Base-by-base conservation (phyloP, 2,888 invertebrate species). In the Balanococcus diminutus region DNA sequence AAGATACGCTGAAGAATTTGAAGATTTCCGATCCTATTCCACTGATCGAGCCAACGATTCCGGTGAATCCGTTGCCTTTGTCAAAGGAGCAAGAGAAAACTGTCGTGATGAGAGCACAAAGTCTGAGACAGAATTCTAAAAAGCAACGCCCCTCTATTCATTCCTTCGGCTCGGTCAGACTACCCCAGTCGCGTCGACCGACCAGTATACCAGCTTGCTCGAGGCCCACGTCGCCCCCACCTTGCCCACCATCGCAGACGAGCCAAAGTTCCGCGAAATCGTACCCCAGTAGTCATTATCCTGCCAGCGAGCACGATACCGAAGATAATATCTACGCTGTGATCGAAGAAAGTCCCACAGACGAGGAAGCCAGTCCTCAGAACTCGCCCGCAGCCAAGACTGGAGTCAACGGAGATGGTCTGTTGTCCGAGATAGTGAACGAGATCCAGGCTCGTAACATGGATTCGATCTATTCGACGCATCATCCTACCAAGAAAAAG, bases 361-460 rank as follows among this genome's bases (percentile, higher is more conserved):
- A 88, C 87, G 79, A 88, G 88, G 16, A 90, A 90, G 0, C 90
- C 90, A 0, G 91, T 91, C 0, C 89, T 89, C 0, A 86, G 6
- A 86, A 75, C 42, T 92, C 91, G 0, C 90, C 90, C 0, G 8
- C 56, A 11, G 56, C 67, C 28, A 28, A n/a, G n/a, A n/a, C n/a
- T n/a, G n/a, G n/a, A n/a, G n/a, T 5, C 1, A 85, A 87, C 79
- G 87, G 87, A 79, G 79, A 61, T 91, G 96, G 96, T 0, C 90
- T 96, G 25, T 90, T 96, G 0, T 95, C 95, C 8, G 96, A 96
- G 90, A 96, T 96, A 87, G 96, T 96, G 0, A 93, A 93, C 72
- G 96, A 96, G 90, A 96, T 96, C 88, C 95, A 96, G 88, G 94
- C 94, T 88, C 91, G 96, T 42, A 96, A 96, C 89, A 94, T 95